phyloP scores from a whole-genome alignment of 2,797 vertebrate species.

The Melanotaenia boesemani region DNA sequence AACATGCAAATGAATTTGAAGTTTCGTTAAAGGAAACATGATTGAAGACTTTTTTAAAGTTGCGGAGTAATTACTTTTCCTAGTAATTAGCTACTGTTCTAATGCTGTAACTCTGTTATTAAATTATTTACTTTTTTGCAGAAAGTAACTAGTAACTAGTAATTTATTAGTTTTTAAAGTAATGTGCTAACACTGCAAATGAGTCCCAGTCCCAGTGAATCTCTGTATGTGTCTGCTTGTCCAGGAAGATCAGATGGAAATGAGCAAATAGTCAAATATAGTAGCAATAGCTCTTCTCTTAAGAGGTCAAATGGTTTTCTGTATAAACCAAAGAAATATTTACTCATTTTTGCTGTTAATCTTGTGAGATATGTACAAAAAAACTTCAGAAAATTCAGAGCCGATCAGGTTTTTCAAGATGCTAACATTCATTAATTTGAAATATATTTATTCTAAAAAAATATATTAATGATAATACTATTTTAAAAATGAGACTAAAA shows the following conservation, averaged over 20 bases:
- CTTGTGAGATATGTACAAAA: not conserved
- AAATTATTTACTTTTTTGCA: no score
- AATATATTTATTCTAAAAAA: not conserved
- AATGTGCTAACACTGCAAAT: no score
- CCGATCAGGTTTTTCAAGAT: not conserved
- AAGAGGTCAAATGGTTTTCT: not conserved
- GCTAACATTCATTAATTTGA: not conserved
- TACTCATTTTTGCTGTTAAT: not conserved
- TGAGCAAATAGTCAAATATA: not conserved
- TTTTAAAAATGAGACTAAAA: no score
- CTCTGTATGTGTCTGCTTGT: not conserved
- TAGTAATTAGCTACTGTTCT: no score
- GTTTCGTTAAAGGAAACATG: no score
- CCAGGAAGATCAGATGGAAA: not conserved
- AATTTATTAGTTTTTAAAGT: no score
- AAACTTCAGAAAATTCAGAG: no score
- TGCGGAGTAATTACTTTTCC: no score
- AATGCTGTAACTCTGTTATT: no score
- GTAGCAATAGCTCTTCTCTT: not conserved
- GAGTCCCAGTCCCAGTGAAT: not conserved
- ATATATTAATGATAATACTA: not conserved
- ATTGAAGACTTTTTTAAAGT: no score
- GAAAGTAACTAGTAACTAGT: no score
- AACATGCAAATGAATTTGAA: no score
- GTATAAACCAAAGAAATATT: not conserved